phyloP scores from a whole-genome alignment of 2,888 invertebrate species.

The Aelia acuminata region DNA sequence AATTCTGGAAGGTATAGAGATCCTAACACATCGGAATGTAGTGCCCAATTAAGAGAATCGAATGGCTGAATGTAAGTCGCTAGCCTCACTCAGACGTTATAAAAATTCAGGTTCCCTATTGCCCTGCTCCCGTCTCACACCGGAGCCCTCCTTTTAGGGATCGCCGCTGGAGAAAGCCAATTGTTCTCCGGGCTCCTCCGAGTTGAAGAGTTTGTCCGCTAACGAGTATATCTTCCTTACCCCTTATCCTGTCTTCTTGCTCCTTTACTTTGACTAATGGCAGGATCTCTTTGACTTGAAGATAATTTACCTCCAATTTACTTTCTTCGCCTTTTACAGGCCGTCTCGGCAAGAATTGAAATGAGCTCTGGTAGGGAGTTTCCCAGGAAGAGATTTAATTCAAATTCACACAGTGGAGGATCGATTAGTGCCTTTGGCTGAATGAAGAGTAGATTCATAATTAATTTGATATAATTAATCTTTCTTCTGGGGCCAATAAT shows the following conservation, averaged over 20 bases:
- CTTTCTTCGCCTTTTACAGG: slow-evolving; percentile 44
- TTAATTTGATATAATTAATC: neutral
- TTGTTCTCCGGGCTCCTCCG: neutral
- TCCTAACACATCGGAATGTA: slow-evolving; percentile 25
- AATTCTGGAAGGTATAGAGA: neutral
- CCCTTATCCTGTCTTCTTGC: neutral
- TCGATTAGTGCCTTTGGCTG: slow-evolving; percentile 8
- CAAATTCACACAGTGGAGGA: neutral
- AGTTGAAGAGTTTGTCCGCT: slow-evolving; percentile 22
- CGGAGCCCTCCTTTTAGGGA: neutral
- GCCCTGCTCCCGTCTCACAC: slow-evolving; percentile 21
- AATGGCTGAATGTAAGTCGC: neutral
- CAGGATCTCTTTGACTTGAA: slow-evolving; percentile 15
- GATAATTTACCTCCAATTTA: slow-evolving; percentile 42
- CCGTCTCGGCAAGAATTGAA: slow-evolving; percentile 25
- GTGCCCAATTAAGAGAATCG: slow-evolving; percentile 15
- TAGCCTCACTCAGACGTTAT: neutral
- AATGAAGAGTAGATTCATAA: neutral
- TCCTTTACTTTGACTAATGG: slow-evolving; percentile 48
- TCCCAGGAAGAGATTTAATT: slow-evolving; percentile 46
- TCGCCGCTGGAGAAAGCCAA: slow-evolving; percentile 19
- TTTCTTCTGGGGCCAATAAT: too few relatives aligned
- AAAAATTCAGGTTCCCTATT: slow-evolving; percentile 42
- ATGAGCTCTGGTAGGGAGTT: slow-evolving; percentile 24
- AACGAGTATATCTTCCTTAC: slow-evolving; percentile 47